Evolutionary conservation across 2,797 vertebrate species (phyloP).

Genomic region (Cyclura pinguis): DNA sequence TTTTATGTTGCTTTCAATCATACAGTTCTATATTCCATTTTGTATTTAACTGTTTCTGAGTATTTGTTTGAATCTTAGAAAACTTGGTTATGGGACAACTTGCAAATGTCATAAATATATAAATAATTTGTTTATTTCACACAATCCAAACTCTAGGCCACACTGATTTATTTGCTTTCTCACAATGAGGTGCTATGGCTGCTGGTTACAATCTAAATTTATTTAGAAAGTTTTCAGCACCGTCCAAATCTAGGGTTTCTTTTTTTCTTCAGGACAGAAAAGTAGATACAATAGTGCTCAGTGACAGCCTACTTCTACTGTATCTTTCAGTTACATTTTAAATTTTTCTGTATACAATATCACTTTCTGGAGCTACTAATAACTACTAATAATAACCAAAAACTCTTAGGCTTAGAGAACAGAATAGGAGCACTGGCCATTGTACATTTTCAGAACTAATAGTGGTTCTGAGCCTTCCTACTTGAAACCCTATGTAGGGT

Average conservation of each 20-base stretch:
- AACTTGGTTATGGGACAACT: neutral
- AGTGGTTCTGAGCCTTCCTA: neutral
- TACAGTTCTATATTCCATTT: neutral
- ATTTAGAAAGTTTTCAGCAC: neutral
- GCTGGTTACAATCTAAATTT: constrained; percentile 39
- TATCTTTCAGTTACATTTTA: constrained; percentile 2
- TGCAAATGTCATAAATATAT: neutral
- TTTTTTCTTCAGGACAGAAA: neutral
- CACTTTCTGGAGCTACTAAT: neutral
- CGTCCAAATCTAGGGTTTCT: neutral
- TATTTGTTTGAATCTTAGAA: neutral
- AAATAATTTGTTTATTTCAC: constrained; percentile 39
- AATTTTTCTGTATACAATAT: constrained; percentile 10
- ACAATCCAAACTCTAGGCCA: constrained; percentile 51
- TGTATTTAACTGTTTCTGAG: neutral
- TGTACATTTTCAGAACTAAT: neutral
- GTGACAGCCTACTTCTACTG: constrained; percentile 19
- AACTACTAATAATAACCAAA: neutral
- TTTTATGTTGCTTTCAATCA: neutral
- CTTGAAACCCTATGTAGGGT: neutral
- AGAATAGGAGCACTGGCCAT: neutral
- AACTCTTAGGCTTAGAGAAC: neutral
- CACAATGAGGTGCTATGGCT: constrained; percentile 44
- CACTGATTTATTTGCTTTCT: neutral
- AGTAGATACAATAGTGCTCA: neutral